Base-by-base conservation (phyloP, 2,113 vertebrate genomes). In the Xyrauchen texanus region DNA sequence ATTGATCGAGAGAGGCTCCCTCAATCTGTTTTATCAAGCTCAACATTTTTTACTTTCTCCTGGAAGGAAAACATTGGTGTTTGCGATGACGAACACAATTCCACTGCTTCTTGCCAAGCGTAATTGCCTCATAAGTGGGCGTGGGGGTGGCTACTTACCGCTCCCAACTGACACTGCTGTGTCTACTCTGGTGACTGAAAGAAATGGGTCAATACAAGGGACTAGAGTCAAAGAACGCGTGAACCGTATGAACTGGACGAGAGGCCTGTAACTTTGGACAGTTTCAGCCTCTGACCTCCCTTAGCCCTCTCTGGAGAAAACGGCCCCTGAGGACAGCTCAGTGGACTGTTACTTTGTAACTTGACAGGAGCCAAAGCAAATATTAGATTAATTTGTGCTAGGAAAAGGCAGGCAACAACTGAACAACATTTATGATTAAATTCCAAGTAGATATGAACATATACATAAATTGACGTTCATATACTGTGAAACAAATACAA, bases 31-130 rank as follows among this genome's bases (percentile, higher is more conserved):
- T 69, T 67, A 69, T 73, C 68, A 65, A 63, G n/a, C 70, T 76
- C 81, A 76, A 89, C 88, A 87, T 73, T 87, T 87, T 87, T 84
- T 81, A 82, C 76, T 72, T 75, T 57, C 81, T 62, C 52, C 80
- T 57, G 81, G 84, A 73, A 76, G 70, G 68, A 85, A 83, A 86
- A 49, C 71, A 88, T 86, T 89, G 85, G 87, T 76, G 75, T 76
- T 76, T 87, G 86, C 84, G 81, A 82, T 88, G 74, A 84, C 61
- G 80, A 80, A 85, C 88, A 91, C 84, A 88, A 91, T 91, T 93
- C 90, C 90, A 92, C 84, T 72, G 84, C 85, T 79, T 85, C 83
- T 89, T 90, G 90, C 89, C 89, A 88, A 88, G 87, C 88, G 85
- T 80, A 85, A 90, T 88, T 90, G 86, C 90, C 86, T 88, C 89